phyloP scores from a whole-genome alignment of 1,140 invertebrate genomes.

The Caenorhabditis inopinata region DNA sequence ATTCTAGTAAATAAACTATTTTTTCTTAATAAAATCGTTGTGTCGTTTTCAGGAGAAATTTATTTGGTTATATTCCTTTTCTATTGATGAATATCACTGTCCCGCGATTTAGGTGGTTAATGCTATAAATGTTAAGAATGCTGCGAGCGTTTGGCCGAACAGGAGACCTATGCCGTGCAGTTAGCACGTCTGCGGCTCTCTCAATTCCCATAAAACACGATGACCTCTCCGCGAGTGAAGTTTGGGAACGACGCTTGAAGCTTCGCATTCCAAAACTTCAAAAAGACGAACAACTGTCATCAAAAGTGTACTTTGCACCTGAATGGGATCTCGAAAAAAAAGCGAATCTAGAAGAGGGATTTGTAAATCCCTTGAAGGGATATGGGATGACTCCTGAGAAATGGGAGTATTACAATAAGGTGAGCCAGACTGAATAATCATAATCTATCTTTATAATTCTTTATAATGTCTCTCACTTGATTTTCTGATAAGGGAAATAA shows the following conservation, averaged over 20 bases:
- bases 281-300: slow-evolving; percentile 52
- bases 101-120: too few species aligned
- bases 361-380: slow-evolving; percentile 51
- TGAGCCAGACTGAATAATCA: background rate
- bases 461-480: too few species aligned
- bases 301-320: slow-evolving; percentile 64
- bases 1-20: too few species aligned
- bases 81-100: too few species aligned
- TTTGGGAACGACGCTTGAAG: slow-evolving; percentile 48
- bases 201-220: background rate
- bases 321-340: slow-evolving; percentile 62
- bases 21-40: too few species aligned
- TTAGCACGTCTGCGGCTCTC: background rate
- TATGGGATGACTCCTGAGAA: slow-evolving; percentile 63
- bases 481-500: too few species aligned
- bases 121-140: background rate
- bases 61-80: too few species aligned
- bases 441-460: too few species aligned
- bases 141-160: background rate
- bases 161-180: background rate
- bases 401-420: slow-evolving; percentile 66
- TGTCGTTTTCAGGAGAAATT: too few species aligned
- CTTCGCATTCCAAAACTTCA: slow-evolving; percentile 57
- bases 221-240: background rate
- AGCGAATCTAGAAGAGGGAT: slow-evolving; percentile 45